Conservation (phyloP, 2,113 vertebrate genomes). For the Tetraodon nigroviridis region DNA sequence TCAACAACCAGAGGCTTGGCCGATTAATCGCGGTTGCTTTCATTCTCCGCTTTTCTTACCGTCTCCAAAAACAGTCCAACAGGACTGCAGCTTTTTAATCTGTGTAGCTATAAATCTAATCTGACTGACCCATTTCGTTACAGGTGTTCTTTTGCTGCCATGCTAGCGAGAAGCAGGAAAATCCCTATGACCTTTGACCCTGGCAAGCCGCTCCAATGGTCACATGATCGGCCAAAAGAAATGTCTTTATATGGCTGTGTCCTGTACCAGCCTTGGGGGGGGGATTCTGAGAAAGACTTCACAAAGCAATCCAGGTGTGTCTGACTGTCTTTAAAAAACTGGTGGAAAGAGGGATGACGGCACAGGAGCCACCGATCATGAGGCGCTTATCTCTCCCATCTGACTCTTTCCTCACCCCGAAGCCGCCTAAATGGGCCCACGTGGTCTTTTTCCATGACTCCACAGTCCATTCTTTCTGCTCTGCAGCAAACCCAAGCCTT, state of each 20-base stretch:
- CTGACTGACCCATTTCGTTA: background rate
- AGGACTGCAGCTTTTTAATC: too few species aligned
- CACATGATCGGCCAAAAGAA: constrained; percentile 32
- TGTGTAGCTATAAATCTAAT: too few species aligned
- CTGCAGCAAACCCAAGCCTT: too few species aligned
- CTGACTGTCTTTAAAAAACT: constrained; percentile 16
- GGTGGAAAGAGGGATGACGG: background rate
- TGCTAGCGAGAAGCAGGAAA: constrained; percentile 4
- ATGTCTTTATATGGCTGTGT: constrained; percentile 46
- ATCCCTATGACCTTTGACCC: constrained; percentile 17
- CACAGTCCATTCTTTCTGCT: too few species aligned
- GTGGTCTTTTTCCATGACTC: too few species aligned
- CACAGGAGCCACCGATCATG: too few species aligned
- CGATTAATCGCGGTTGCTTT: too few species aligned
- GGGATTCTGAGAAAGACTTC: constrained; percentile 1
- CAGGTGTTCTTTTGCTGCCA: constrained; percentile 40
- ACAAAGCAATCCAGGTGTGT: constrained; percentile 1
- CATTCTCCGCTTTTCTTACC: too few species aligned
- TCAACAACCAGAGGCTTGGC: background rate
- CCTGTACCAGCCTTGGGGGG: constrained; percentile 12
- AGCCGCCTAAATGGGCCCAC: too few species aligned
- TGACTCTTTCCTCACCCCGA: too few species aligned
- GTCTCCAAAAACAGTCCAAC: too few species aligned
- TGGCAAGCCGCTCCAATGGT: constrained; percentile 39
- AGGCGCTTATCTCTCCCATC: too few species aligned